Base-by-base conservation (phyloP, 2,888 invertebrate species). In the Eudasyphora cyanicolor region DNA sequence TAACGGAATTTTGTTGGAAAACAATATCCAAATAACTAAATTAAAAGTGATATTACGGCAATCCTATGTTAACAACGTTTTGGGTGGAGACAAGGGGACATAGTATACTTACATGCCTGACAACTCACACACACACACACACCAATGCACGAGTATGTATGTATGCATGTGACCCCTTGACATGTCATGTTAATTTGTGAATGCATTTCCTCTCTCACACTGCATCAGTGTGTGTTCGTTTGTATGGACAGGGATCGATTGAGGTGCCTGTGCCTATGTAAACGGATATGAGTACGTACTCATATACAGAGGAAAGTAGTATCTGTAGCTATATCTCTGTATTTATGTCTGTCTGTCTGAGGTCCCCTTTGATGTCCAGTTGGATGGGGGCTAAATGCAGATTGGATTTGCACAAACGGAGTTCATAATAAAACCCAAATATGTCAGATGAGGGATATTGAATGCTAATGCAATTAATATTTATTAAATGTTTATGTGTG, bases 381-480 rank as follows among this genome's bases (percentile, higher is more conserved):
- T 21, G 24, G 12, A 67, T 14, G 19, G 45, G 60, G 49, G 19
- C 45, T 17, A 67, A 24, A 32, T 54, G 24, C 17, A 35, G 21
- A 73, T 70, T 73, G 57, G 35, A 60, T 57, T 42, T 42, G 57
- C 27, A 38, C 42, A 35, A 57, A 57, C 27, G 38, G 76, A 70
- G 80, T 83, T 64, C 62, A 79, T 81, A 67, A 67, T 67, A 73
- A 71, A 84, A 73, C 69, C 62, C 76, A 73, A 81, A 84, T 84
- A 81, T 78, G 75, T 79, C 84, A 81, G 76, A 79, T 84, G 57
- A 76, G 51, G 77, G 82, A 85, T 79, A 82, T 85, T 76, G 70
- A 77, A 82, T 82, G 84, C 86, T 85, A 85, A 86, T 86, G 84
- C 82, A 85, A 86, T 86, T 86, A 86, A 86, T 85, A 86, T 86